Conservation (phyloP, 2,797 vertebrate species). For the Tragopan temminckii region DNA sequence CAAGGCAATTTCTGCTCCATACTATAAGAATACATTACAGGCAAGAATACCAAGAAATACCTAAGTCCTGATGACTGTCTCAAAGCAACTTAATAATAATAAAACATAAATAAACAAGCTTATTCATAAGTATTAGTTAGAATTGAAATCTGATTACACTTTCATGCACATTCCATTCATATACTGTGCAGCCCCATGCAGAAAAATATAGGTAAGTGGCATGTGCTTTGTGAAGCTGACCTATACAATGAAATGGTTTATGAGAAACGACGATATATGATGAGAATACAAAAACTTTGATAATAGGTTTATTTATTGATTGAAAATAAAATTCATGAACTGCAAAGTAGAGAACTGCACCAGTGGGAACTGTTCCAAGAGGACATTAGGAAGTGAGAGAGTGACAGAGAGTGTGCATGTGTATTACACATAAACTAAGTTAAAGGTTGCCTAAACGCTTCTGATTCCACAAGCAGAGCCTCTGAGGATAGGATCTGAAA, state of each 20-base stretch:
- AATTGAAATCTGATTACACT: constrained; percentile 33
- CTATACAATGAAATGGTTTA: constrained; percentile 51
- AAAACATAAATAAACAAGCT: neutral
- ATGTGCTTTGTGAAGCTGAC: constrained; percentile 40
- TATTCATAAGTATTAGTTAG: constrained; percentile 28
- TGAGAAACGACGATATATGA: constrained; percentile 75
- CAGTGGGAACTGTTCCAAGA: constrained; percentile 62
- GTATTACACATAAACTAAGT: constrained; percentile 38
- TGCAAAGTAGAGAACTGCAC: constrained; percentile 77
- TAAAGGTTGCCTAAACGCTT: constrained; percentile 62
- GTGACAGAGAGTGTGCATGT: neutral
- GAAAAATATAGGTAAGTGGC: constrained; percentile 64
- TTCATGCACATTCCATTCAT: neutral
- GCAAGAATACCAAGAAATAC: neutral
- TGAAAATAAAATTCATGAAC: constrained; percentile 83
- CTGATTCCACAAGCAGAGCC: constrained; percentile 55
- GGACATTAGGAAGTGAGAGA: neutral
- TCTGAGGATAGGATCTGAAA: constrained; percentile 59
- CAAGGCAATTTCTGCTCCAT: neutral
- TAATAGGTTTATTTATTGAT: constrained; percentile 83
- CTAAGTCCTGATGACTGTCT: neutral
- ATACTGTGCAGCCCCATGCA: constrained; percentile 3
- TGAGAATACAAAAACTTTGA: constrained; percentile 77
- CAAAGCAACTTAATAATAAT: neutral
- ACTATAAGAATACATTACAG: neutral